Conservation (phyloP, 2,113 vertebrate species). For the Apodemus sylvaticus region DNA sequence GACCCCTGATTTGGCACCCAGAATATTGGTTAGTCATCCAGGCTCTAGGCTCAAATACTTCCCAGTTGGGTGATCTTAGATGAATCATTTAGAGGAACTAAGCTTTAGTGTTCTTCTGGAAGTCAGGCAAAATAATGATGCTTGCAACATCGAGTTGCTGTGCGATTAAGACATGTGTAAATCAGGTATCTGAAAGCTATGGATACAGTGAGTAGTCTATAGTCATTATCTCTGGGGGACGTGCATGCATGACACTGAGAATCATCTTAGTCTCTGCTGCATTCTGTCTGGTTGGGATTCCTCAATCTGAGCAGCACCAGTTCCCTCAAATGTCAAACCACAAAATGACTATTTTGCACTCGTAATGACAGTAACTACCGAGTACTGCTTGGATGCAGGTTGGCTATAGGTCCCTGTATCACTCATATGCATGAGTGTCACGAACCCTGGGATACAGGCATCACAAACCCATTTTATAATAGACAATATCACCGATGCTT, state of each 20-base stretch:
- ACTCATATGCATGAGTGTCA: rapidly evolving
- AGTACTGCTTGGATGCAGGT: no score
- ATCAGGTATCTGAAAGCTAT: not conserved
- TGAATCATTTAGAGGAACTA: not conserved
- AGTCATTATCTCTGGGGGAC: not conserved
- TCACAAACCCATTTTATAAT: not conserved
- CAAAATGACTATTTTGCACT: not conserved
- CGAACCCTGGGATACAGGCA: not conserved
- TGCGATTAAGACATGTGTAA: not conserved
- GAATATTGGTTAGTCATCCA: not conserved
- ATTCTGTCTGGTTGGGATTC: not conserved
- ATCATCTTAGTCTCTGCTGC: not conserved
- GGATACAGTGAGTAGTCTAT: not conserved
- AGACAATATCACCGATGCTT: not conserved
- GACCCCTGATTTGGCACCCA: not conserved
- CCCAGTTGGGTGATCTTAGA: not conserved
- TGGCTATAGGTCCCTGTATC: not conserved
- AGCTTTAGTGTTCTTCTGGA: slow-evolving; percentile 44
- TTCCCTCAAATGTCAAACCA: not conserved
- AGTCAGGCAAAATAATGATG: not conserved
- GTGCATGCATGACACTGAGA: rapidly evolving
- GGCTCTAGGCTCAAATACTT: not conserved
- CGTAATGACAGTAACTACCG: not conserved
- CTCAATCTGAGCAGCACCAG: not conserved
- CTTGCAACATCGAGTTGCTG: not conserved